Base-by-base conservation (phyloP, 2,888 invertebrate genomes). In the Acheta domesticus region DNA sequence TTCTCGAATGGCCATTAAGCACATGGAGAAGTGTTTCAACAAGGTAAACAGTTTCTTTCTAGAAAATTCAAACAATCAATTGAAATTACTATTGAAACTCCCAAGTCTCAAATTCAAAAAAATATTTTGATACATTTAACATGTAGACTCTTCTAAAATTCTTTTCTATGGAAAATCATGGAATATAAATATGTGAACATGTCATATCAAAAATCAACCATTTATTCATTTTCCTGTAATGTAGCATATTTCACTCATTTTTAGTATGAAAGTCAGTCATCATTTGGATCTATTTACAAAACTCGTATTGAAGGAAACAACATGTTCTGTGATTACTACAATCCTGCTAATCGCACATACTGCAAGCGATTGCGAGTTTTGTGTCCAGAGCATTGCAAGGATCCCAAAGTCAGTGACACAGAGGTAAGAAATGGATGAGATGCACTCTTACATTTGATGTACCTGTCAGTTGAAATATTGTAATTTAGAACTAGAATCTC, bases 21-120 rank as follows among this genome's bases (percentile, higher is more conserved):
- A 99, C 85, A 97, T 99, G 96, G 98, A 98, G 88, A 97, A 97
- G 86, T 99, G 98, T 86, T 99, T 97, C 87, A 94, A 96, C 83
- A 98, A 98, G 88, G 91, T 91, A 36, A 36, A 36, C 1, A 1
- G 8, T 36, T 36, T 36, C 5, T 36, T 36, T 36, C 36, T 36
- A 20, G 76, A 36, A 36, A 36, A 36, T 36, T 36, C 36, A 36
- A 36, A 36, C 8, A 36, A 8, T 3, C 36, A 36, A 36, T 36
- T 36, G 0, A 36, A 36, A 36, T 36, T 36, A 36, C 36, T 8
- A 8, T 36, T 36, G 36, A 5, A 36, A 36, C 5, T 36, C 23
- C 23, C 36, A 36, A 36, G 36, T 36, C 36, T 36, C 36, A 36
- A 36, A 36, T 36, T 36, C 36, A 36, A 36, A 36, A 36, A 8